Percentiles rank a stretch among this genome's conserved stretches.
Evolutionary conservation across 2,888 invertebrate genomes (phyloP).

Genomic region (Zygaena filipendulae): DNA sequence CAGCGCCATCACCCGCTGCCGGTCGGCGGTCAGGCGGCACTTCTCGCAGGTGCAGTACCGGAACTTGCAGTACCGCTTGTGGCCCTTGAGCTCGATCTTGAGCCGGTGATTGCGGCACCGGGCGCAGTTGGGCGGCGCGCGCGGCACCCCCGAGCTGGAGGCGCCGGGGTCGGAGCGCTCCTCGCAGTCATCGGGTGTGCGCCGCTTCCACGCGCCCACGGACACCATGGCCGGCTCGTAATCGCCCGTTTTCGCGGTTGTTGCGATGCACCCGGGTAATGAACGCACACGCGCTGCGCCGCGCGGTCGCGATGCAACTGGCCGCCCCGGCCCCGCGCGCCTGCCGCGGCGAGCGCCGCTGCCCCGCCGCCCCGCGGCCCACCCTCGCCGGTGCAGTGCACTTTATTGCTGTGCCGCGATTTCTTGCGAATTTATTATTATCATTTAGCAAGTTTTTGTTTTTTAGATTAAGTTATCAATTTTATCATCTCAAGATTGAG

Average conservation of each 20-base stretch:
- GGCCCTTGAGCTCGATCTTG: slow-evolving; percentile 89
- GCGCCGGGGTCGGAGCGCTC: slow-evolving; percentile 59
- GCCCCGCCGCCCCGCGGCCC: slow-evolving; percentile 34
- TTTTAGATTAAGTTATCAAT: no score
- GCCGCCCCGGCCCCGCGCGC: slow-evolving; percentile 41
- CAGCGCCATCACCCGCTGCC: slow-evolving; percentile 90
- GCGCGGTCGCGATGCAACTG: slow-evolving; percentile 58
- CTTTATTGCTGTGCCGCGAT: slow-evolving; percentile 44
- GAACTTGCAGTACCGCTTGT: slow-evolving; percentile 91
- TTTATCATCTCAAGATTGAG: no score
- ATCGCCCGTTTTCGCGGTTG: slow-evolving; percentile 45
- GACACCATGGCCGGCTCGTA: slow-evolving; percentile 49
- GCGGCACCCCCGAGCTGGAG: slow-evolving; percentile 71
- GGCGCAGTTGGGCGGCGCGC: slow-evolving; percentile 92
- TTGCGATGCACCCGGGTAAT: slow-evolving; percentile 18
- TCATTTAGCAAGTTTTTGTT: no score
- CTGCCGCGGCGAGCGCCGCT: slow-evolving; percentile 24
- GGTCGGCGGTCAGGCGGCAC: slow-evolving; percentile 86
- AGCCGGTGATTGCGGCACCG: slow-evolving; percentile 93
- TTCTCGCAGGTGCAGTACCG: slow-evolving; percentile 87
- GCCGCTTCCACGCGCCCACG: slow-evolving; percentile 58
- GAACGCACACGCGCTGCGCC: slow-evolving; percentile 71
- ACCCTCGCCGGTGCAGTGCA: slow-evolving; percentile 38
- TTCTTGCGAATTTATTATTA: no score
- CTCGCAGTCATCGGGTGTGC: slow-evolving; percentile 56